Evolutionary conservation across 2,888 invertebrate genomes (phyloP).

Genomic region (Idaea aversata): DNA sequence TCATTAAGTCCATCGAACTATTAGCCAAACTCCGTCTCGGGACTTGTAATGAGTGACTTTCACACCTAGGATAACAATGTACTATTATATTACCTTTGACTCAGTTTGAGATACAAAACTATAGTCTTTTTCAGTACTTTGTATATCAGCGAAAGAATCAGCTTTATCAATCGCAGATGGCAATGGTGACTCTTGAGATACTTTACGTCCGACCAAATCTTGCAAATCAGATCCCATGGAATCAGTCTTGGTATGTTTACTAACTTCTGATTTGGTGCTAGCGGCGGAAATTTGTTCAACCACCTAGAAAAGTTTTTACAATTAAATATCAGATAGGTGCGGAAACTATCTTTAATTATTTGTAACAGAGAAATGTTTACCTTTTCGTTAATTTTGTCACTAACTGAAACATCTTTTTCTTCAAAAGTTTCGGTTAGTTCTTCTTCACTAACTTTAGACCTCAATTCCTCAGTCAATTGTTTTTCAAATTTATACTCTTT

Average conservation of each 20-base stretch:
- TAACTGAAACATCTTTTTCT: conserved; percentile 60
- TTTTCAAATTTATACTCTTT: conserved; percentile 53
- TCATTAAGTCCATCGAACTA: too few species aligned
- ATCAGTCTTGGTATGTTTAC: conserved; percentile 70
- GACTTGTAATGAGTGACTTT: too few species aligned
- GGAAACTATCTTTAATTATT: too few species aligned
- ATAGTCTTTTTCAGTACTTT: conserved; percentile 71
- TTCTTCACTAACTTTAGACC: conserved; percentile 60
- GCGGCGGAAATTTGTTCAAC: conserved; percentile 60
- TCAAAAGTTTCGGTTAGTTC: conserved; percentile 59
- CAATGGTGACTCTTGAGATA: conserved; percentile 66
- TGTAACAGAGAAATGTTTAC: conserved; percentile 32
- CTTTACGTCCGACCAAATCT: conserved; percentile 52
- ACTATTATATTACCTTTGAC: conserved; percentile 59
- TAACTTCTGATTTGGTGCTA: conserved; percentile 65
- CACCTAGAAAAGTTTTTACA: conserved; percentile 44
- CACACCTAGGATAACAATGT: neutral
- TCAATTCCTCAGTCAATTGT: conserved; percentile 55
- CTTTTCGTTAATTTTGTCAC: conserved; percentile 55
- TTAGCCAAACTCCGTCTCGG: too few species aligned
- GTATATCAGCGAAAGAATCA: conserved; percentile 71
- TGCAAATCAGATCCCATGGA: conserved; percentile 68
- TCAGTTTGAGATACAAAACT: conserved; percentile 76
- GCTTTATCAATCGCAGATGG: conserved; percentile 66
- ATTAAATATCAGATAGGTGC: neutral